Base-by-base conservation (phyloP, 1,140 invertebrate genomes). In the Drosophila paulistorum region DNA sequence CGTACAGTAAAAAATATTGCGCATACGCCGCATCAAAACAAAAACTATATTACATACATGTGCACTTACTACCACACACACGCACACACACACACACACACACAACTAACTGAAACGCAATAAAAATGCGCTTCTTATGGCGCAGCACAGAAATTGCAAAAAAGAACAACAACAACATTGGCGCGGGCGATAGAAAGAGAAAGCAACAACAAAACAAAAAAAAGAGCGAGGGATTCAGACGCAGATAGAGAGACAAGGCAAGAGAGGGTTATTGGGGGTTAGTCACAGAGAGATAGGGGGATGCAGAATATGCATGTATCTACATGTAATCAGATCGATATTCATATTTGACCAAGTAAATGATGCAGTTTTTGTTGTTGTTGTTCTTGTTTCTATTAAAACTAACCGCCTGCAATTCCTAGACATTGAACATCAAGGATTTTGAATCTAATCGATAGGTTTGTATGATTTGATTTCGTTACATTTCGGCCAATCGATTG, bases 101-200 rank as follows among this genome's bases (percentile, higher is more conserved):
- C 45, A 51, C 45, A 74, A 62, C 75, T 83, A 73, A 79, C 82
- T 83, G 68, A 83, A 77, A 79, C 73, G 76, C 77, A 84, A 84
- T 84, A 82, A 77, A 79, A 83, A 84, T 80, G 81, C 76, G 77
- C 74, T 79, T 79, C 77, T 77, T 84, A 83, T 83, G 81, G 77
- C 68, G 74, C 74, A 77, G 74, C 74, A 65, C 60, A 68, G 59
- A 65, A 76, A 78, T 67, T 65, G 68, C 68, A 65, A 42, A 73
- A 71, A 68, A 51, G 17, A 51, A 51, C 10, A 51, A 11, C 17
- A 51, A 51, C 14, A 51, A 51, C 14, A 42, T 42, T 35, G 42
- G 35, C 23, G 14, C 23, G 14, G 23, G 41, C 42, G 23, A 6
- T 14, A 42, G 61, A 48, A 9, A 17, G 42, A 63, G 41, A 48